These are phyloP conservation scores for Tympanuchus pallidicinctus DNA, from an alignment of 2,113 vertebrate species.

Conservation along the genomic window DNA sequence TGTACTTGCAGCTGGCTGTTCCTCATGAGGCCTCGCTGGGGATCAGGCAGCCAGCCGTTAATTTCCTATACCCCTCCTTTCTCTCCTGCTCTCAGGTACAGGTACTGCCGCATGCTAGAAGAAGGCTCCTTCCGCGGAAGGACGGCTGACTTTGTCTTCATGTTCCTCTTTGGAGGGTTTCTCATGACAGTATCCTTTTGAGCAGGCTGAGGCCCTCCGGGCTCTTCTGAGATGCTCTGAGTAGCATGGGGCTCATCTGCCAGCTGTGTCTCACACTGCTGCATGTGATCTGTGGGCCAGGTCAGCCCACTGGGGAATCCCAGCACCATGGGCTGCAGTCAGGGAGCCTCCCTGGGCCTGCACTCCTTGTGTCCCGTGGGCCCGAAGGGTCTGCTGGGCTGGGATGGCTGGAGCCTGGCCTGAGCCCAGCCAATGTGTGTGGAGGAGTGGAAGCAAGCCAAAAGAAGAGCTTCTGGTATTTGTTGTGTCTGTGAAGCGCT, in stretches of 20 bases:
- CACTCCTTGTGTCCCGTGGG: neutral
- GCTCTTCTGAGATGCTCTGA: neutral
- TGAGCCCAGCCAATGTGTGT: neutral
- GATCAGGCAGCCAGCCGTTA: neutral
- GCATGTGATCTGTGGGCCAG: neutral
- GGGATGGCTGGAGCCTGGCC: neutral
- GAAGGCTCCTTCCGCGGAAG: slow-evolving; percentile 89
- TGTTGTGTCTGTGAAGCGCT: neutral
- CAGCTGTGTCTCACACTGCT: fast-evolving
- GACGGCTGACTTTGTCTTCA: slow-evolving; percentile 89
- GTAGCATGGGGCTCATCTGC: neutral
- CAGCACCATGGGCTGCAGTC: neutral
- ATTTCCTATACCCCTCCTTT: slow-evolving; percentile 78
- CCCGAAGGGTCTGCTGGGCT: neutral
- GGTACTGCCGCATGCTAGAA: slow-evolving; percentile 90
- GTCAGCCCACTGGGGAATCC: neutral
- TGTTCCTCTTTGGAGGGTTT: slow-evolving; percentile 89
- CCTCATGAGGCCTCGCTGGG: fast-evolving
- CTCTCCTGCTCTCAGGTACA: slow-evolving; percentile 78
- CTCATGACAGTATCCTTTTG: slow-evolving; percentile 90
- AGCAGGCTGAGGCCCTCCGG: neutral
- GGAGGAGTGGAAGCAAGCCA: neutral
- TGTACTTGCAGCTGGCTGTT: neutral
- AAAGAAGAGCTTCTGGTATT: neutral
- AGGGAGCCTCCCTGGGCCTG: neutral